Conservation (phyloP, 2,113 vertebrate genomes). For the Phocoena sinus region DNA sequence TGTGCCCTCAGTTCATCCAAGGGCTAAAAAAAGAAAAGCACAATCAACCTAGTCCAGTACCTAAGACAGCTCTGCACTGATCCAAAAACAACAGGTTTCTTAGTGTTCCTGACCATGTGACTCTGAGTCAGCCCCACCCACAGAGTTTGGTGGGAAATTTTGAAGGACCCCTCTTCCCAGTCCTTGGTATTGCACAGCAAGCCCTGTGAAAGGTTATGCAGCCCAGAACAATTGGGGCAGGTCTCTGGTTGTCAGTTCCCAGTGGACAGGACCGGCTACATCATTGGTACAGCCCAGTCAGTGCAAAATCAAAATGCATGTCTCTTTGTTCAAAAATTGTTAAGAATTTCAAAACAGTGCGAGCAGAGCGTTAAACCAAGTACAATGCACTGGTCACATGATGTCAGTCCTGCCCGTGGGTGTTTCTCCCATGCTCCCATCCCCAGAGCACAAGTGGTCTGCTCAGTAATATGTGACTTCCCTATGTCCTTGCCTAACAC, state of each 20-base stretch:
- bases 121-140: not conserved
- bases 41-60: not conserved
- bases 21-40: not conserved
- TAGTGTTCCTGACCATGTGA: not conserved
- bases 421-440: not conserved
- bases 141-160: not conserved
- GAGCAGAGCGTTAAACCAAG: not conserved
- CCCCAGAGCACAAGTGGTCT: not conserved
- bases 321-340: not conserved
- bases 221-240: not conserved
- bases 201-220: not conserved
- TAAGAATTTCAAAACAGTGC: not conserved
- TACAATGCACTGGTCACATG: too few relatives aligned
- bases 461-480: not conserved
- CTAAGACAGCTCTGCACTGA: not conserved
- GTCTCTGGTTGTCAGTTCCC: not conserved
- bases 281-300: not conserved
- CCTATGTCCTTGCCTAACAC: not conserved
- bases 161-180: not conserved
- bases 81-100: not conserved
- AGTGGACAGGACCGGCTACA: not conserved
- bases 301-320: not conserved
- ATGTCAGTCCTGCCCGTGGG: too few relatives aligned
- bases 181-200: not conserved
- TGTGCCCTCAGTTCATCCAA: not conserved